Percentiles rank a stretch among this genome's conserved stretches.
Conservation (phyloP, 2,888 invertebrate species). For the Oscheius myriophilus region DNA sequence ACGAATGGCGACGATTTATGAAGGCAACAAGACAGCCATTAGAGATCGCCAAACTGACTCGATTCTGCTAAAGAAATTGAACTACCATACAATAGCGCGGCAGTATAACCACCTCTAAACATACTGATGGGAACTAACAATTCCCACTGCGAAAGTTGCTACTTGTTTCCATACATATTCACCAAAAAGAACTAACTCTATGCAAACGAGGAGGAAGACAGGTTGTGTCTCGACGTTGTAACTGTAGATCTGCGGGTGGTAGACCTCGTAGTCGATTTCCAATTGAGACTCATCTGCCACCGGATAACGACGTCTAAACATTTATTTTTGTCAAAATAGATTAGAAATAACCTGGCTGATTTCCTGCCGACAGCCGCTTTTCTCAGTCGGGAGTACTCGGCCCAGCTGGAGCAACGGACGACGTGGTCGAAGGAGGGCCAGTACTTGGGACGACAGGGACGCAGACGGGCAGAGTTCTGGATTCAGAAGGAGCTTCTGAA, state of each 20-base stretch:
- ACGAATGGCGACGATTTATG: too few relatives aligned
- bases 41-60: too few relatives aligned
- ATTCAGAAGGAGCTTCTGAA: not conserved
- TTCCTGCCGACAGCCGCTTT: not conserved
- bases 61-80: too few relatives aligned
- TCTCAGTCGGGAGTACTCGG: constrained; percentile 2
- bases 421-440: constrained; percentile 12
- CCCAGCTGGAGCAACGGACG: not conserved
- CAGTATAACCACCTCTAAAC: too few relatives aligned
- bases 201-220: constrained; percentile 11
- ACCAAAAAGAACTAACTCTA: constrained; percentile 10
- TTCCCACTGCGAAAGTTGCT: too few relatives aligned
- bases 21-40: too few relatives aligned
- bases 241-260: constrained; percentile 11
- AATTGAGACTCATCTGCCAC: not conserved
- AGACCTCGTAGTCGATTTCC: constrained; percentile 20
- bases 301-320: not conserved
- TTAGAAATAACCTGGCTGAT: not conserved
- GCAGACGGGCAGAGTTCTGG: not conserved
- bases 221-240: constrained; percentile 4
- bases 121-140: too few relatives aligned
- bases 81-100: too few relatives aligned
- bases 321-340: not conserved
- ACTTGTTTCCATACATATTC: too few relatives aligned
- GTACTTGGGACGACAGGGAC: constrained; percentile 20